phyloP scores from a whole-genome alignment of 2,113 vertebrate genomes.

The Camelus dromedarius region DNA sequence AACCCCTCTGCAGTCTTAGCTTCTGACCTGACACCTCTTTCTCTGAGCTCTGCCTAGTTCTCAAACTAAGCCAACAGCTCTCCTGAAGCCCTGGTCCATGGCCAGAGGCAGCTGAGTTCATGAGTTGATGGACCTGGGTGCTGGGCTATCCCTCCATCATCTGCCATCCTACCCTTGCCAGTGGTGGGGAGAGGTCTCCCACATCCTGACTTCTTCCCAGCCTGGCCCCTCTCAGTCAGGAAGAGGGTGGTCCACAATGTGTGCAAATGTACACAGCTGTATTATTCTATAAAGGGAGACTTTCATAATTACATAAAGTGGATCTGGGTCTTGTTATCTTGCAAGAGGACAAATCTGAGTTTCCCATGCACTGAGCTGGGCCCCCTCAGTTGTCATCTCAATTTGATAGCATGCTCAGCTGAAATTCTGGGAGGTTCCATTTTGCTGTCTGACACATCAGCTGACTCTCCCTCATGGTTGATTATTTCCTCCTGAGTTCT shows the following conservation, averaged over 20 bases:
- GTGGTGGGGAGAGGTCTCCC: not conserved
- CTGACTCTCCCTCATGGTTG: not conserved
- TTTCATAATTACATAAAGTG: not conserved
- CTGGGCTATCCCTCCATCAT: not conserved
- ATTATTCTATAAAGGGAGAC: not conserved
- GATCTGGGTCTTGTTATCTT: too few relatives aligned
- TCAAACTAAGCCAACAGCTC: not conserved
- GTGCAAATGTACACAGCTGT: fast-evolving
- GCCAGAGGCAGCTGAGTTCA: not conserved
- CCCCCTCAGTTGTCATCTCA: not conserved
- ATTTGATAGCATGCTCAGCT: not conserved
- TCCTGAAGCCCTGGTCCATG: not conserved
- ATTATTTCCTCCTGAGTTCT: not conserved
- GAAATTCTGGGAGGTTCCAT: not conserved
- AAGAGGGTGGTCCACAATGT: fast-evolving
- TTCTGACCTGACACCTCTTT: not conserved
- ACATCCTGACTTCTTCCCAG: not conserved
- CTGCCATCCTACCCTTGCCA: too few relatives aligned
- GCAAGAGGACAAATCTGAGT: not conserved
- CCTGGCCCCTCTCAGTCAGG: fast-evolving
- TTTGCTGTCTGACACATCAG: too few relatives aligned
- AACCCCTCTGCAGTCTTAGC: not conserved
- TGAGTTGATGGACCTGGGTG: fast-evolving
- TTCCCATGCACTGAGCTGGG: not conserved
- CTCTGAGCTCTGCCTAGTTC: not conserved